Base-by-base conservation (phyloP, 1,140 invertebrate genomes). In the Lepidurus apus region DNA sequence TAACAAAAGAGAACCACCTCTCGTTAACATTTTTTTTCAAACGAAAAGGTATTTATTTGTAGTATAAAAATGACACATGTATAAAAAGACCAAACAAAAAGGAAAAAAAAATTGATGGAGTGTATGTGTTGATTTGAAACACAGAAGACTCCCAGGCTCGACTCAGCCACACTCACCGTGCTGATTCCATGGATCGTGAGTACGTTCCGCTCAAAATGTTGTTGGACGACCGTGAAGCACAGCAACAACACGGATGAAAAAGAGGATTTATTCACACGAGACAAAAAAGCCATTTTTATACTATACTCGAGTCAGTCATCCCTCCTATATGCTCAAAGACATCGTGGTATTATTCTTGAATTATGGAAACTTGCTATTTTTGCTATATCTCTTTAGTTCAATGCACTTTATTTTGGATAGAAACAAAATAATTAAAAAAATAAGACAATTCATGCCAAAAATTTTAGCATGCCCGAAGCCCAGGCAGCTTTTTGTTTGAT, bases 201-300 rank as follows among this genome's bases (percentile, higher is more conserved):
- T 77, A 77, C 43, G 76, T 77, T 65, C 76, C 76, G 76, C 76
- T 77, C 76, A 77, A 77, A 77, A 77, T 65, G 45, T 45, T 77
- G 17, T 42, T 77, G 24, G 76, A 45, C 24, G 44, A 77, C 42
- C 45, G 42, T 24, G 76, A 77, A 42, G 26, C 42, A 26, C 74
- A 77, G 34, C 74, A 45, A 43, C 43, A 77, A 43, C 73, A 78
- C 45, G 26, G 21, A 77, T 74, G 77, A 75, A 77, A 75, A 43
- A 76, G 53, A 73, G 26, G 42, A 43, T 79, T 76, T 53, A 44
- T 65, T 42, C 75, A 45, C 73, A 78, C 73, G 17, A 78, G 43
- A 81, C 21, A 73, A 74, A 53, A 65, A 43, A 75, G 21, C 24
- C 78, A 21, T 77, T 78, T 78, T 78, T 24, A 79, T 75, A 80